A percentile compares a stretch with the other conserved stretches of the same genome.
Conservation (phyloP, 2,113 vertebrate species). For the Oncorhynchus nerka region DNA sequence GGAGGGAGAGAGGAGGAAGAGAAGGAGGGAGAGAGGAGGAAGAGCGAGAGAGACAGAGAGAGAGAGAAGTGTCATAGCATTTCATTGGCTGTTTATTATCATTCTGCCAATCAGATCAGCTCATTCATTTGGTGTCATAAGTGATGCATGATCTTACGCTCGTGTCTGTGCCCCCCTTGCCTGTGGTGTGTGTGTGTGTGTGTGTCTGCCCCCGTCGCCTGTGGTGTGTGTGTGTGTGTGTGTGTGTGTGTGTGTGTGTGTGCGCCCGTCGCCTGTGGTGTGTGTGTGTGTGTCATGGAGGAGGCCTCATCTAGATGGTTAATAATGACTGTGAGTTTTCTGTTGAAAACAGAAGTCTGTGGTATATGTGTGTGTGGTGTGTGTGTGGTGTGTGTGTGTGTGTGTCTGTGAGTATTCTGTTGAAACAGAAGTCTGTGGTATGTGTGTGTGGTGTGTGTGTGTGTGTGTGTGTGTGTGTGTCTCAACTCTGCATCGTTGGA, state of each 20-base stretch:
- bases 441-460: no score
- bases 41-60: no score
- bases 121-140: neutral
- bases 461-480: neutral
- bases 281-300: slow-evolving; percentile 7
- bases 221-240: neutral
- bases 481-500: neutral
- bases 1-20: no score
- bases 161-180: neutral
- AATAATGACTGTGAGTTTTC: slow-evolving; percentile 52
- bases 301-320: slow-evolving; percentile 52
- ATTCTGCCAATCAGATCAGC: no score
- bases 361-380: no score
- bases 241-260: slow-evolving; percentile 1
- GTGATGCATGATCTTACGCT: slow-evolving; percentile 12
- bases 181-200: neutral
- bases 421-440: neutral
- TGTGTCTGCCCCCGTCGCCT: no score
- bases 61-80: no score
- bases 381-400: no score
- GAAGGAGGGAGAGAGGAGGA: no score
- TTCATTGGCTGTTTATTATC: neutral
- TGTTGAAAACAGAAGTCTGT: neutral
- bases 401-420: no score
- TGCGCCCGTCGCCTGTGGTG: no score